Conservation (phyloP, 2,888 invertebrate genomes). For the Leptopilina drosophilae region DNA sequence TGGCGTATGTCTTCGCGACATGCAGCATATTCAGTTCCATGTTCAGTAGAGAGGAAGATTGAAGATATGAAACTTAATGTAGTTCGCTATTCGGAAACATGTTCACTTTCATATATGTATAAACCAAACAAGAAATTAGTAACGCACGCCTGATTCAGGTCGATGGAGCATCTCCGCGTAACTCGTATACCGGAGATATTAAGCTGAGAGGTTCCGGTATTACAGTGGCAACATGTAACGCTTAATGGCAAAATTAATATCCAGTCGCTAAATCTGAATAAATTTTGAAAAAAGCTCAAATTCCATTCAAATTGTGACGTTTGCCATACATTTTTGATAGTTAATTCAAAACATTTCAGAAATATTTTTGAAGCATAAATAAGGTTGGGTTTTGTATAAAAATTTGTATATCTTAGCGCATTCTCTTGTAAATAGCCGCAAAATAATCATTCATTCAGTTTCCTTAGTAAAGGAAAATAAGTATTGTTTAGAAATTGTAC, state of each 20-base stretch:
- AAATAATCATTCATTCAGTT: too few relatives aligned
- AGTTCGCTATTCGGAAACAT: conserved; percentile 19
- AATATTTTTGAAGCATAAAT: too few relatives aligned
- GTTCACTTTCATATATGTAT: not conserved
- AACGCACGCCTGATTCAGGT: conserved; percentile 41
- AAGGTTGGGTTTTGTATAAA: too few relatives aligned
- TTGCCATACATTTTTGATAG: too few relatives aligned
- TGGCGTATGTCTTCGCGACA: not conserved
- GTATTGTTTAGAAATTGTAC: too few relatives aligned
- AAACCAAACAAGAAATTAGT: conserved; percentile 16
- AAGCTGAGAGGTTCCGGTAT: conserved; percentile 48
- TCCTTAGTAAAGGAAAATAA: too few relatives aligned
- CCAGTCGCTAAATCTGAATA: not conserved
- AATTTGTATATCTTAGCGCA: too few relatives aligned
- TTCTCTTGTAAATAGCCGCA: too few relatives aligned
- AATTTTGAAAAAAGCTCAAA: too few relatives aligned
- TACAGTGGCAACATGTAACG: conserved; percentile 48
- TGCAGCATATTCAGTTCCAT: not conserved
- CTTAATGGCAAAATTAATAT: conserved; percentile 42
- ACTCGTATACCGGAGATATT: conserved; percentile 51
- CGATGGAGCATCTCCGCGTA: conserved; percentile 51
- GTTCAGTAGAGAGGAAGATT: not conserved
- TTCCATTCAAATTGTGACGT: too few relatives aligned
- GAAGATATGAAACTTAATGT: conserved; percentile 11
- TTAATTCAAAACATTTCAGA: too few relatives aligned